Base-by-base conservation (phyloP, 2,888 invertebrate genomes). In the Andrena marginata region DNA sequence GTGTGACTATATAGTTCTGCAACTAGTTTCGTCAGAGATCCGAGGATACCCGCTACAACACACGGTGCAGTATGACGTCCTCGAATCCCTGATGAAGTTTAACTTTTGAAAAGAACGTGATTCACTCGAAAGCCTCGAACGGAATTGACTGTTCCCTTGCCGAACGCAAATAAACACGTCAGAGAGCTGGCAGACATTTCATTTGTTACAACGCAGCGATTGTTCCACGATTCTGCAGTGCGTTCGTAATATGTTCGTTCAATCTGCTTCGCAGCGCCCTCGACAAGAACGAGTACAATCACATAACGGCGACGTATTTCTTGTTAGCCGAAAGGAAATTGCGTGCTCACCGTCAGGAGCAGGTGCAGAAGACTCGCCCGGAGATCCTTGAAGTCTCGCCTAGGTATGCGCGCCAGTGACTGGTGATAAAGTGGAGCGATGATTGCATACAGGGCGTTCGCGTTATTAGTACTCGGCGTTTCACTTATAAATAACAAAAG, bases 261-360 rank as follows among this genome's bases (percentile, higher is more conserved):
- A 13, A 31, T 68, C 20, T 84, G 69, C 80, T 80, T 88, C 94
- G 35, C 93, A 98, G 98, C 85, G 97, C 98, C 75, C 95, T 99
- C 92, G 98, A 99, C 93, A 97, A 97, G 93, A 98, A 99, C 95
- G 98, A 98, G 93, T 99, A 99, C 95, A 99, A 99, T 95, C 99
- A 99, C 94, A 97, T 99, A 91, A 99, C 99, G 42, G 99, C 99
- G 64, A 99, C 99, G 26, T 99, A 99, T 95, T 99, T 98, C 95
- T 95, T 99, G 89, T 95, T 99, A 89, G 99, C 99, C 16, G 99
- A 99, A 94, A 95, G 98, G 86, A 97, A 98, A 93, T 95, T 99
- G 60, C 96, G 97, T 85, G 96, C 97, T 69, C 96, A 97, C 92
- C 95, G 98, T 90, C 97, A 96, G 90, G 96, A 97, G 86, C 94